phyloP scores from a whole-genome alignment of 2,113 vertebrate genomes.

The Cricetomys ansorgei region DNA sequence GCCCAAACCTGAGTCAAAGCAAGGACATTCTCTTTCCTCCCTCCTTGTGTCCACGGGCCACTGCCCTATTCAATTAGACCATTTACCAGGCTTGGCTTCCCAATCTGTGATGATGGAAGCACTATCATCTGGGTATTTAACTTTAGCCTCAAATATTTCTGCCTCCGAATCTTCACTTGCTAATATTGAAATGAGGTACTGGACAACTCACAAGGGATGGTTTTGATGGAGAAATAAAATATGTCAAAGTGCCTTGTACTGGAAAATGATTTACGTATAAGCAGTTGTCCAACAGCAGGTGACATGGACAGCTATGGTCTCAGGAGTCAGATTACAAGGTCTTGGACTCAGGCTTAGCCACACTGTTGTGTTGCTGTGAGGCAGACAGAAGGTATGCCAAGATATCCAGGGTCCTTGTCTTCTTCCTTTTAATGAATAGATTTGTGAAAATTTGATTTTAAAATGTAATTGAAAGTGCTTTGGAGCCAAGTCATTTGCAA shows the following conservation, averaged over 20 bases:
- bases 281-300: neutral
- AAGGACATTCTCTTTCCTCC: neutral
- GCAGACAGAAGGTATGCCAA: neutral
- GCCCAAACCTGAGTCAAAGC: slow-evolving; percentile 19
- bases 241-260: neutral
- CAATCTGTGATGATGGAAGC: neutral
- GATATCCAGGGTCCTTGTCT: neutral
- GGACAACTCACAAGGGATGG: neutral
- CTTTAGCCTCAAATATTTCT: neutral
- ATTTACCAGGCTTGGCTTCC: neutral
- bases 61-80: neutral
- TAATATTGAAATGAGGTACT: neutral
- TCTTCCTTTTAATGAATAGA: neutral
- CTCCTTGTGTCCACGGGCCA: neutral
- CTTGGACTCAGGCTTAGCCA: neutral
- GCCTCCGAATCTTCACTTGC: neutral
- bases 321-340: neutral
- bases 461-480: neutral
- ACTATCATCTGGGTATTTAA: neutral
- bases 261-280: slow-evolving; percentile 22
- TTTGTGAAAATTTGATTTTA: neutral
- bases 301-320: neutral
- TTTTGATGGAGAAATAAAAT: neutral
- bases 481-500: neutral
- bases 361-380: neutral